These are phyloP conservation scores for Schizopygopsis pylzovi DNA, from an alignment of 2,797 vertebrate species.

Conservation along the genomic window DNA sequence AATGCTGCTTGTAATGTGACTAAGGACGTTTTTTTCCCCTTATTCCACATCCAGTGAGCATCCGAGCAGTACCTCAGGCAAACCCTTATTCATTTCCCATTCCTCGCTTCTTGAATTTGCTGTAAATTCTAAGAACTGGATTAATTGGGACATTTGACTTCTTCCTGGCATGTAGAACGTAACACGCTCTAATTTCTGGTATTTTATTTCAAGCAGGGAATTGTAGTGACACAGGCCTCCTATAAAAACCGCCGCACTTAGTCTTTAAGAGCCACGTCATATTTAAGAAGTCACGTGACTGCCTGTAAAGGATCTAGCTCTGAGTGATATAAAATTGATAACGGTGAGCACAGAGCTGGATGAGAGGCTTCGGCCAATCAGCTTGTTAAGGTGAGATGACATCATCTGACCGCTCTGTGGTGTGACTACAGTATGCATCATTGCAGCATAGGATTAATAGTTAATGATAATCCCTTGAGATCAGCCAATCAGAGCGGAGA, in stretches of 20 bases:
- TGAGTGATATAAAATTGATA: conserved; percentile 61
- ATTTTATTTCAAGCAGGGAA: conserved; percentile 29
- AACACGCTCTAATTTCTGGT: conserved; percentile 23
- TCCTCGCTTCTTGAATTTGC: conserved; percentile 6
- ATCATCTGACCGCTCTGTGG: conserved; percentile 68
- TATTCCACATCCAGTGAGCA: conserved; percentile 17
- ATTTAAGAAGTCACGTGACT: conserved; percentile 57
- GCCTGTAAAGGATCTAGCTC: conserved; percentile 49
- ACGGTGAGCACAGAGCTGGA: conserved; percentile 40
- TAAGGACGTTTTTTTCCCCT: conserved; percentile 20
- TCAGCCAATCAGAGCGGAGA: conserved; percentile 63
- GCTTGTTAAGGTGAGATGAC: conserved; percentile 69
- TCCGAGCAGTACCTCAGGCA: not conserved
- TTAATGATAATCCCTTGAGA: conserved; percentile 57
- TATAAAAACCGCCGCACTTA: conserved; percentile 22
- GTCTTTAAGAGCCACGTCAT: conserved; percentile 44
- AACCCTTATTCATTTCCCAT: conserved; percentile 18
- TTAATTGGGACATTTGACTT: conserved; percentile 14
- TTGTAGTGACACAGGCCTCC: conserved; percentile 23
- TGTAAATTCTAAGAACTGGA: conserved; percentile 15
- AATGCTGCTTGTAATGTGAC: not conserved
- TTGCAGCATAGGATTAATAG: conserved; percentile 65
- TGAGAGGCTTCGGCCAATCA: conserved; percentile 57
- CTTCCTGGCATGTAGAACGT: conserved; percentile 18
- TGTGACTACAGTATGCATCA: conserved; percentile 75